A percentile compares a stretch with the other conserved stretches of the same genome.
These are phyloP conservation scores for Sarcophaga caerulescens DNA, from an alignment of 2,888 invertebrate genomes.

Conservation along the genomic window DNA sequence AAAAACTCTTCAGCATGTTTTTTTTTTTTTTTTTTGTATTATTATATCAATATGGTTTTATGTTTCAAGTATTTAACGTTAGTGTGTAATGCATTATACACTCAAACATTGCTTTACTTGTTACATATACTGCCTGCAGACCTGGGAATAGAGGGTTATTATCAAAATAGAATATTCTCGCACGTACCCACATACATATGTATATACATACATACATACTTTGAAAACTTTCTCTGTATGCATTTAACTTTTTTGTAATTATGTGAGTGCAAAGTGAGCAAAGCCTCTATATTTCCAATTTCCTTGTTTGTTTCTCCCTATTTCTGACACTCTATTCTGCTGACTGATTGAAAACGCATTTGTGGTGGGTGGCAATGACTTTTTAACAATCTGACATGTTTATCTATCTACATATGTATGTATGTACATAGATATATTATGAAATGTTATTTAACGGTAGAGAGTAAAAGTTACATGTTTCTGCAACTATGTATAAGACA, in stretches of 20 bases:
- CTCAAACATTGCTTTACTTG: neutral
- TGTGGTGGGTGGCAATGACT: constrained; percentile 49
- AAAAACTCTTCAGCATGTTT: neutral
- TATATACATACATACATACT: too few species aligned
- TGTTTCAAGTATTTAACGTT: constrained; percentile 16
- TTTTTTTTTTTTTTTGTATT: neutral
- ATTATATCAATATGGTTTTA: neutral
- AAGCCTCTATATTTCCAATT: neutral
- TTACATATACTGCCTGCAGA: neutral
- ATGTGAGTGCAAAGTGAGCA: too few species aligned
- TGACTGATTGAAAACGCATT: neutral
- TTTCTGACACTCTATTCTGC: neutral
- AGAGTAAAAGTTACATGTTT: constrained; percentile 56
- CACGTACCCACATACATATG: neutral
- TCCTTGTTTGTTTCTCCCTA: neutral
- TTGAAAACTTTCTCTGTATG: neutral
- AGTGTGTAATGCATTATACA: constrained; percentile 8
- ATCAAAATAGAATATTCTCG: constrained; percentile 29
- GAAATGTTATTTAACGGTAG: constrained; percentile 35
- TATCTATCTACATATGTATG: neutral
- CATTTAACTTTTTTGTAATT: constrained; percentile 13
- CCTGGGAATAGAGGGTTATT: constrained; percentile 16
- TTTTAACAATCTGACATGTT: constrained; percentile 13
- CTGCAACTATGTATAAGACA: constrained; percentile 15
- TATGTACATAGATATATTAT: neutral